Evolutionary conservation across 2,113 vertebrate species (phyloP).

Genomic region (Bos indicus): DNA sequence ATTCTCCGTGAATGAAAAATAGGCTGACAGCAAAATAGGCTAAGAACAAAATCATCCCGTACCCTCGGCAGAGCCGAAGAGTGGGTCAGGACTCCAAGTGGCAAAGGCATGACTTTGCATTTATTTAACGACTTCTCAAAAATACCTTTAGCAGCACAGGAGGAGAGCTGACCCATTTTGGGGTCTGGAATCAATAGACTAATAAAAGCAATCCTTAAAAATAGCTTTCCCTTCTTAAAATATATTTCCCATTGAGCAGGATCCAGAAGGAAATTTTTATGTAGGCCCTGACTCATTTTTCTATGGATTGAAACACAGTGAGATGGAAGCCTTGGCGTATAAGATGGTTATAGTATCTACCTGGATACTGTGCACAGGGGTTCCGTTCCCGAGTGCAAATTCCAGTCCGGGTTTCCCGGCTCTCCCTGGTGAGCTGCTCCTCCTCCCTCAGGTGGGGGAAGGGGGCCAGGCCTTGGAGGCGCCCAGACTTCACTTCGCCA

Average conservation of each 20-base stretch:
- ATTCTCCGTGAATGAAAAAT: constrained; percentile 51
- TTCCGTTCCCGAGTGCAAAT: background rate
- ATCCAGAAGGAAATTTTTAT: constrained; percentile 1
- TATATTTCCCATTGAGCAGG: constrained; percentile 29
- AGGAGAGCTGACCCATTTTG: constrained; percentile 58
- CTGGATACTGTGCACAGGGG: background rate
- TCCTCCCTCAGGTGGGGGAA: background rate
- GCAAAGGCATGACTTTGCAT: constrained; percentile 46
- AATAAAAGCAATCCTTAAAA: constrained; percentile 68
- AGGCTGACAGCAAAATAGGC: constrained; percentile 35
- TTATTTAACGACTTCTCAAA: constrained; percentile 55
- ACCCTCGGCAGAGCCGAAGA: background rate
- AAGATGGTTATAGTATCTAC: background rate
- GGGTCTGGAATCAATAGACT: constrained; percentile 49
- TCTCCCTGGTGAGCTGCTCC: background rate
- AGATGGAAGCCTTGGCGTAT: background rate
- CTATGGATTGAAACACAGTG: background rate
- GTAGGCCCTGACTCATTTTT: background rate
- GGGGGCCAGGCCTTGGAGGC: background rate
- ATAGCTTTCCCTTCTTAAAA: constrained; percentile 62
- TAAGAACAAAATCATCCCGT: constrained; percentile 48
- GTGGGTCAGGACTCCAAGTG: constrained; percentile 24
- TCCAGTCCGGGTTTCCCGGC: background rate
- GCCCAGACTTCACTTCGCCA: background rate
- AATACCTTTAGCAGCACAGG: constrained; percentile 9